Percentiles rank a stretch among this genome's conserved stretches.
Conservation (phyloP, 2,113 vertebrate species). For the Archocentrus centrarchus region DNA sequence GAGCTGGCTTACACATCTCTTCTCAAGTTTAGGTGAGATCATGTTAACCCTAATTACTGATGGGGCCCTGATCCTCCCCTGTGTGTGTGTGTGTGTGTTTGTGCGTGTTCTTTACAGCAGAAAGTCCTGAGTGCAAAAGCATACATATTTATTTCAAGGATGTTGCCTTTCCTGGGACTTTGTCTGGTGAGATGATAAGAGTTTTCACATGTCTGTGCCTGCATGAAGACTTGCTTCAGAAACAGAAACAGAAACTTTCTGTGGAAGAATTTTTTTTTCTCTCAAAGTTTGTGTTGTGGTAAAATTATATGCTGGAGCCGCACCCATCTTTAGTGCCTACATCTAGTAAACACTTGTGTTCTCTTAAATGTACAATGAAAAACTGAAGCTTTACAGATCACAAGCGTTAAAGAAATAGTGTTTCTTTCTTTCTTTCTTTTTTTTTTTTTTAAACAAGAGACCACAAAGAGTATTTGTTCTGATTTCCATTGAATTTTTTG, state of each 20-base stretch:
- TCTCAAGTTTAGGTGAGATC: conserved; percentile 63
- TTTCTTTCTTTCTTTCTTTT: neutral
- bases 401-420: neutral
- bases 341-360: neutral
- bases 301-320: neutral
- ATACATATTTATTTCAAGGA: neutral
- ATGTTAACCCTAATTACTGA: conserved; percentile 63
- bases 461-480: neutral
- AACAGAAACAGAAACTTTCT: neutral
- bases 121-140: neutral
- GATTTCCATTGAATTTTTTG: neutral
- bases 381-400: neutral
- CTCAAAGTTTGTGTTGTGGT: neutral
- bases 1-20: conserved; percentile 34
- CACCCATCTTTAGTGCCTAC: neutral
- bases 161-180: neutral
- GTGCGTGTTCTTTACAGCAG: conserved; percentile 6
- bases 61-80: conserved; percentile 13
- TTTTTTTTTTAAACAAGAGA: neutral
- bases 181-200: neutral
- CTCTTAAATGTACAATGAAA: neutral
- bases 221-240: neutral
- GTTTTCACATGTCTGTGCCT: neutral
- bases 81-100: conserved; percentile 2
- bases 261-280: neutral